Percentiles rank a stretch among this genome's conserved stretches.
Conservation (phyloP, 2,113 vertebrate species). For the Platysternon megacephalum region DNA sequence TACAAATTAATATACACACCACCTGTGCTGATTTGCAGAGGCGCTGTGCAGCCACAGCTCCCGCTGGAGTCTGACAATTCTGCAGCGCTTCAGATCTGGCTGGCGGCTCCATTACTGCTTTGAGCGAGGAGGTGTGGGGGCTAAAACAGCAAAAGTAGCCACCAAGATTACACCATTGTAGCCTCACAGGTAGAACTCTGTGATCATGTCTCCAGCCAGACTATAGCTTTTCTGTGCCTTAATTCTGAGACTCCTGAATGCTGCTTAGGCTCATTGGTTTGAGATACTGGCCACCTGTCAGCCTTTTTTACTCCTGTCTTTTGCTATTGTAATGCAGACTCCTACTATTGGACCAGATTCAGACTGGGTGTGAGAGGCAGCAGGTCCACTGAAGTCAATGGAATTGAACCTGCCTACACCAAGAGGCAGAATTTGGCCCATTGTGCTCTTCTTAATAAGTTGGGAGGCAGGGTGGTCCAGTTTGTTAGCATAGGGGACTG, state of each 20-base stretch:
- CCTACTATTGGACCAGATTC: not conserved
- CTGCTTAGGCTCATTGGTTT: not conserved
- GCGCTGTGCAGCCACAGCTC: not conserved
- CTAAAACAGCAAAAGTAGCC: not conserved
- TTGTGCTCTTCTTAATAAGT: not conserved
- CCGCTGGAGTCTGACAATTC: not conserved
- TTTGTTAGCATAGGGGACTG: not conserved
- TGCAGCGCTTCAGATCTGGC: not conserved
- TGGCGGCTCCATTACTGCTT: not conserved
- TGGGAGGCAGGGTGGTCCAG: not conserved
- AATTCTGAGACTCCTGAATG: not conserved
- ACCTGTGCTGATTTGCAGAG: not conserved
- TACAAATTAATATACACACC: not conserved
- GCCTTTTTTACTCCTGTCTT: not conserved
- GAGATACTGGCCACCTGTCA: not conserved
- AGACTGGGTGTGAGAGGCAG: too few species aligned
- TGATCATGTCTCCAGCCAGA: not conserved
- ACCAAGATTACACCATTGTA: not conserved
- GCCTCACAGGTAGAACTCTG: not conserved
- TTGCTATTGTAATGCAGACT: not conserved
- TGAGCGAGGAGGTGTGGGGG: not conserved
- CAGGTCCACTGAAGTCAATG: too few species aligned
- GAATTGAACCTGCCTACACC: not conserved
- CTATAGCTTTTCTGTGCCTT: not conserved
- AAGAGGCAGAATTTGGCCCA: not conserved